Base-by-base conservation (phyloP, 2,888 invertebrate genomes). In the Torymus aiolomorphi region DNA sequence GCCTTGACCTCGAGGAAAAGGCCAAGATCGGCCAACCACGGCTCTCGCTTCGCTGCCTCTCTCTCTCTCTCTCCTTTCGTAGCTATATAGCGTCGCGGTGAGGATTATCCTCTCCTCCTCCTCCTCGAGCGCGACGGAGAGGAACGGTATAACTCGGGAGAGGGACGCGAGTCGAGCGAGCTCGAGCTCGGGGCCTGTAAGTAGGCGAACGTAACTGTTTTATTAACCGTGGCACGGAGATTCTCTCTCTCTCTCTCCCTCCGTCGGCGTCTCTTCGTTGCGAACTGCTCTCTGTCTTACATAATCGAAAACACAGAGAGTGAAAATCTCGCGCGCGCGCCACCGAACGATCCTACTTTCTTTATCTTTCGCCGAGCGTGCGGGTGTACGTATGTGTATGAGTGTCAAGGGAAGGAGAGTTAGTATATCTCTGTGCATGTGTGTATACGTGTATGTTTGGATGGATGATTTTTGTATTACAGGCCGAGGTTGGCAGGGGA, bases 241-340 rank as follows among this genome's bases (percentile, higher is more conserved):
- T 82, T 82, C 71, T 65, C 77, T 54, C 52, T 67, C 66, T 49
- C 42, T 70, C 62, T 76, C 54, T 57, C 70, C 54, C 70, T 59
- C 12, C 42, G 8, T 5, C 8, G 42, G 42, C 42, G 8, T 42
- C 42, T 42, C 42, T 42, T 42, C 42, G 42, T 8, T 42, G 42
- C 5, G 42, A 5, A 1, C 8, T 42, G 42, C 72, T 76, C 62
- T 74, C 52, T 54, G 51, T 51, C 86, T 89, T 89, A 87, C 85
- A 87, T 88, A 89, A 89, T 88, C 88, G 88, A 89, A 89, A 89
- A 88, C 88, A 87, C 88, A 83, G 89, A 89, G 89, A 89, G 89
- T 89, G 89, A 89, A 89, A 89, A 89, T 89, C 87, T 86, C 85
- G 85, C 84, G 31, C 31, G 31, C 1, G 5, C 42, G 42, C 42